Percentiles rank a stretch among this genome's conserved stretches.
Evolutionary conservation across 2,113 vertebrate species (phyloP).

Genomic region (Ochotona princeps): DNA sequence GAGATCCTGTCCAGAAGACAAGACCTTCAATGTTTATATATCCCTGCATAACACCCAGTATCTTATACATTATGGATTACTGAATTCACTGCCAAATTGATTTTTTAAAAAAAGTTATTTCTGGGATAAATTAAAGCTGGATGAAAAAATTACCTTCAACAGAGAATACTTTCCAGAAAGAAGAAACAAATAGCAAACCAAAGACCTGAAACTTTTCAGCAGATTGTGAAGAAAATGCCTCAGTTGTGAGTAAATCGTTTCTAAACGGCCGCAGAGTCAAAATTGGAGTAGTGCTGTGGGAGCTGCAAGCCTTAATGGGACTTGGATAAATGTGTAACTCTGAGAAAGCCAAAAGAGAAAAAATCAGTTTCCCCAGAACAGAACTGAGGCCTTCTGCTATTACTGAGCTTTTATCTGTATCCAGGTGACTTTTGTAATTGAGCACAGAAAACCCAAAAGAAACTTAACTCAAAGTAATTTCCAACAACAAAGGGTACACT

Average conservation of each 20-base stretch:
- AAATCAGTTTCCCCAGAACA: neutral
- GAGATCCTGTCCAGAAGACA: neutral
- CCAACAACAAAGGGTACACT: neutral
- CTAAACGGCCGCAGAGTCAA: neutral
- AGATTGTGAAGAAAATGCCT: neutral
- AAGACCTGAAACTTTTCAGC: neutral
- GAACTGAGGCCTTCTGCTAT: neutral
- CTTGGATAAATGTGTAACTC: neutral
- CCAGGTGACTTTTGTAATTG: neutral
- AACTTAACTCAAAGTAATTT: neutral
- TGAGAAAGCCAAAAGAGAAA: neutral
- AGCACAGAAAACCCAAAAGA: neutral
- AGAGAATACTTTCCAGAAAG: neutral
- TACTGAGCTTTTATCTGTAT: neutral
- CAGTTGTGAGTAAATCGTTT: neutral
- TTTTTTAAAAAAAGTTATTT: slow-evolving; percentile 16
- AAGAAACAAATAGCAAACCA: neutral
- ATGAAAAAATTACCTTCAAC: neutral
- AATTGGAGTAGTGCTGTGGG: too few relatives aligned
- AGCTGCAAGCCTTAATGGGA: too few relatives aligned
- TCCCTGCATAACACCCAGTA: neutral
- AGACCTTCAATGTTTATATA: neutral
- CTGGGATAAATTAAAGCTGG: neutral
- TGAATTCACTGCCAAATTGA: slow-evolving; percentile 14
- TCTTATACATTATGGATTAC: neutral